Evolutionary conservation across 1,140 invertebrate species (phyloP).

Genomic region (Drosophila bocki): DNA sequence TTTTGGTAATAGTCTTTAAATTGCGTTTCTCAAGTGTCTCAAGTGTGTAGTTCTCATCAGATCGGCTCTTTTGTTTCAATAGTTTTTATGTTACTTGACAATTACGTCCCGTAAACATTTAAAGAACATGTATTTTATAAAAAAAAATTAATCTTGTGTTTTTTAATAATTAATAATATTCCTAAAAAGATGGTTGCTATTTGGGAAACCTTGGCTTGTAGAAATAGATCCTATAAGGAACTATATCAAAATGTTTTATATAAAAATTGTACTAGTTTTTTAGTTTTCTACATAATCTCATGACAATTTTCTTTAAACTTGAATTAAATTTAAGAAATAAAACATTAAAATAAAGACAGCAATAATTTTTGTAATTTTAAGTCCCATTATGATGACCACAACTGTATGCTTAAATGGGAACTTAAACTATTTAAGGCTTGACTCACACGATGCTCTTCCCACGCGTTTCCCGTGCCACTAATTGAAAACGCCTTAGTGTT

Average conservation of each 20-base stretch:
- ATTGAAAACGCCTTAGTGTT: slow-evolving; percentile 14
- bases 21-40: neutral
- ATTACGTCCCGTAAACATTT: neutral
- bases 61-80: no score
- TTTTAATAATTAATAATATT: neutral
- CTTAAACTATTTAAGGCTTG: slow-evolving; percentile 2
- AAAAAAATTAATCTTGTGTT: no score
- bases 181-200: neutral
- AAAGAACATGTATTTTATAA: neutral
- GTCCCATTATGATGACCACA: neutral
- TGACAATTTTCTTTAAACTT: no score
- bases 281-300: no score
- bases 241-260: no score
- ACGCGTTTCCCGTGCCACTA: slow-evolving; percentile 9
- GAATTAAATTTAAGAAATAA: no score
- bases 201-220: neutral
- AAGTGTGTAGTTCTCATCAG: neutral
- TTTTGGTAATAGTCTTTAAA: neutral
- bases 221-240: neutral
- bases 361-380: no score
- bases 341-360: no score
- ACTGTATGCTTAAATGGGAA: neutral
- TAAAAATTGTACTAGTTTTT: no score
- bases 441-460: neutral
- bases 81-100: no score